Base-by-base conservation (phyloP, 2,113 vertebrate species). In the Passerina amoena region DNA sequence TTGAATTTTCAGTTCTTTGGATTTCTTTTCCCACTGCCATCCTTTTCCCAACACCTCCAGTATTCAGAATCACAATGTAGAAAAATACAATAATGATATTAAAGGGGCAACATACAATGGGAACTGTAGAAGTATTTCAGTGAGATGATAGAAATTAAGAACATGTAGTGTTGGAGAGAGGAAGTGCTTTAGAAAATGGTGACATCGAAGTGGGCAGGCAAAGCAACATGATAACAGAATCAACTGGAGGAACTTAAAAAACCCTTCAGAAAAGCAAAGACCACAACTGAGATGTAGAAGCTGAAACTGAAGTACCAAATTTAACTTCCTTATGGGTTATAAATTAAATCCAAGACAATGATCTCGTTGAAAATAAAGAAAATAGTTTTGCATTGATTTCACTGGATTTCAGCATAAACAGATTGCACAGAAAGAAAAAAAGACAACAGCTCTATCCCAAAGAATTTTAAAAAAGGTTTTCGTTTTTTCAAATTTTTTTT, bases 401-500 rank as follows among this genome's bases (percentile, higher is more conserved):
- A 50, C 28, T 15, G 47, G 19, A 7, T 88, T 88, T 65, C 27
- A 65, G 31, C 18, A 61, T 42, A 53, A 87, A 65, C 11, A 1
- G 1, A 69, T 3, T 50, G 16, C 38, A 76, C 22, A 66, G 31
- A 23, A 64, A 64, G 11, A 56, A 81, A 86, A 71, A 78, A 63
- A 16, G 3, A 88, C 12, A n/a, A 35, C 1, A 77, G 30, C 19
- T 68, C 12, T 25, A 84, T 11, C 7, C 8, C 48, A 82, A 95
- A 91, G 8, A 95, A 94, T 50, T 86, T 30, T 44, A 3, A 37
- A 85, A 73, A 75, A 70, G 40, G 20, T 65, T 87, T 92, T 65
- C 13, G 2, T 9, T n/a, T 80, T 89, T 76, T 75, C 11, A 76
- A 8, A 11, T 22, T 89, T 97, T 98, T 98, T 98, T 98, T 98